A percentile compares a stretch with the other conserved stretches of the same genome.
Conservation (phyloP, 2,888 invertebrate species). For the Galeruca laticollis region DNA sequence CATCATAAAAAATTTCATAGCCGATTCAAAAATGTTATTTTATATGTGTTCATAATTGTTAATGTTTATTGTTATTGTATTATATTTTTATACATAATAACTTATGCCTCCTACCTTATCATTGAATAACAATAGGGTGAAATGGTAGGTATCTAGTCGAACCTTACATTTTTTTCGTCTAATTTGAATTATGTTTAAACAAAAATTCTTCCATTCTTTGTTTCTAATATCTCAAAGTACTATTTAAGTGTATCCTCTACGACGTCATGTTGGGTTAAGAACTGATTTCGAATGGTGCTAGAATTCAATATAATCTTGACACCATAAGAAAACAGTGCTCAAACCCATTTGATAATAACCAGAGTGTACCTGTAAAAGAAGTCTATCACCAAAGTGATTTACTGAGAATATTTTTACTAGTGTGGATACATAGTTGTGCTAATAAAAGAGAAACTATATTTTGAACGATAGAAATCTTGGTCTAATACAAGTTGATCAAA, state of each 20-base stretch:
- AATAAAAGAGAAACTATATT: no score
- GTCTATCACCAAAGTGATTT: no score
- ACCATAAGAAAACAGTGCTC: conserved; percentile 79
- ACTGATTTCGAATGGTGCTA: conserved; percentile 80
- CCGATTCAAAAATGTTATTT: neutral
- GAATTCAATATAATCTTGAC: conserved; percentile 72
- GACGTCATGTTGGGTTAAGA: conserved; percentile 57
- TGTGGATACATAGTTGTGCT: no score
- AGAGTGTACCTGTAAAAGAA: no score
- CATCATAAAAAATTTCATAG: neutral
- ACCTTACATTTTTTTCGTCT: no score
- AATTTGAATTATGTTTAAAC: no score
- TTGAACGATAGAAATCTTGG: no score
- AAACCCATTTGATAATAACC: conserved; percentile 43
- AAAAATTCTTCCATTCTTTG: no score
- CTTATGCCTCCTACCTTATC: neutral
- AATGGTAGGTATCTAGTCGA: neutral
- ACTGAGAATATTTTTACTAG: no score
- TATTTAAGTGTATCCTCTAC: neutral
- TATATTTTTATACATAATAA: neutral
- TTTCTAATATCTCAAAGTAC: no score
- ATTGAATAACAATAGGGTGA: neutral
- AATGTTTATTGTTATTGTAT: neutral
- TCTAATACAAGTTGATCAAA: no score
- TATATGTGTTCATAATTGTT: neutral